Evolutionary conservation across 92 coral and sea anemone species (phyloP).

Genomic region (Siderastrea radians): DNA sequence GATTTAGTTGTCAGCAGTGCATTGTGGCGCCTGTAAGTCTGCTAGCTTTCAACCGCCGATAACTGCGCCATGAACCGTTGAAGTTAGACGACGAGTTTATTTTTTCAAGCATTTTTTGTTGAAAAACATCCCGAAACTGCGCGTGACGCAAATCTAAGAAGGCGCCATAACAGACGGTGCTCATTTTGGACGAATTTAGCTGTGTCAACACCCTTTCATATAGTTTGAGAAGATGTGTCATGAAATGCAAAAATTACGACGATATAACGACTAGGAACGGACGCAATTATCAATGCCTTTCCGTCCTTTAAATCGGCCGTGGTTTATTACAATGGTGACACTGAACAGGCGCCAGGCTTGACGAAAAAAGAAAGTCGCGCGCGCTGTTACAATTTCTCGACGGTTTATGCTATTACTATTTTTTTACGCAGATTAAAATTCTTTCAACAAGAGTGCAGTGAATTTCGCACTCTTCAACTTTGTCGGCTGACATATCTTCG

Average conservation of each 20-base stretch:
- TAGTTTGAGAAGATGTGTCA: conserved; percentile 30
- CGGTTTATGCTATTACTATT: neutral
- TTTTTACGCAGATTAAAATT: conserved; percentile 8
- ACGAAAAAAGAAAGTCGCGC: neutral
- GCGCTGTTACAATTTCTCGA: neutral
- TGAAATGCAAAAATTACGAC: conserved; percentile 7
- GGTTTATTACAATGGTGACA: neutral
- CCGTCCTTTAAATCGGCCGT: neutral
- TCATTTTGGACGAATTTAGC: neutral
- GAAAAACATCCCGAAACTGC: neutral
- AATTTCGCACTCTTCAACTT: conserved; percentile 6
- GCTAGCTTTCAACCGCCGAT: neutral
- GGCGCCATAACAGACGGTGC: conserved; percentile 30
- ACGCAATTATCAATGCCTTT: neutral
- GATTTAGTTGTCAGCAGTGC: conserved; percentile 36
- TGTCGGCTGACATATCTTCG: conserved; percentile 15
- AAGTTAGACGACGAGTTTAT: neutral
- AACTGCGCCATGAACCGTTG: neutral
- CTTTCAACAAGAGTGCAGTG: conserved; percentile 18
- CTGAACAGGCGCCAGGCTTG: neutral
- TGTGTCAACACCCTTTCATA: conserved; percentile 46
- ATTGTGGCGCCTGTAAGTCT: conserved; percentile 38
- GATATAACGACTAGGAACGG: neutral
- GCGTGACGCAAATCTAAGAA: neutral
- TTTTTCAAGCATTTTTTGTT: neutral